phyloP scores from a whole-genome alignment of 30 jellyfish, hydroid and myxozoan species.

The Rhopilema esculentum region DNA sequence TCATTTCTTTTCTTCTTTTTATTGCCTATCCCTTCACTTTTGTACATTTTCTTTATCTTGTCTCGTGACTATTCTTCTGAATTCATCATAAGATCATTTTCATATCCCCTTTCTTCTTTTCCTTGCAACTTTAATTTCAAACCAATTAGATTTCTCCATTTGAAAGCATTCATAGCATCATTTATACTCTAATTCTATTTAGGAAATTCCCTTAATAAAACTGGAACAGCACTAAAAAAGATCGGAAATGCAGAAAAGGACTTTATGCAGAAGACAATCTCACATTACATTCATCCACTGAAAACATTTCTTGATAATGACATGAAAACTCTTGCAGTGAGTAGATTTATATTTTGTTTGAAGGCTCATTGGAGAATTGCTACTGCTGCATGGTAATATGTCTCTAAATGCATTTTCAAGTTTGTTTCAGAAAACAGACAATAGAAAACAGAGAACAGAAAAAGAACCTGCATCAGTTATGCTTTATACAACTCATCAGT shows the following conservation, averaged over 20 bases:
- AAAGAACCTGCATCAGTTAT: too few relatives aligned
- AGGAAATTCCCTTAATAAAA: slow-evolving; percentile 80
- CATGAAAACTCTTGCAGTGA: slow-evolving; percentile 83
- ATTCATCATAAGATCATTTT: too few relatives aligned
- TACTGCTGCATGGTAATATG: background rate
- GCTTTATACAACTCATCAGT: too few relatives aligned
- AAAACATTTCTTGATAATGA: slow-evolving; percentile 83
- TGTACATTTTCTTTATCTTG: too few relatives aligned
- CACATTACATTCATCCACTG: slow-evolving; percentile 85
- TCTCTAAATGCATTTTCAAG: background rate
- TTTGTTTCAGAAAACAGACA: too few relatives aligned
- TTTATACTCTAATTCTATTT: background rate
- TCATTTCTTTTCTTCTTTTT: too few relatives aligned
- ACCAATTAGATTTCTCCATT: background rate
- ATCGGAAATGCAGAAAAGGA: slow-evolving; percentile 97
- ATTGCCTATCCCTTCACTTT: too few relatives aligned
- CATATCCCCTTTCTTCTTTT: too few relatives aligned
- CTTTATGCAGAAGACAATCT: slow-evolving; percentile 87
- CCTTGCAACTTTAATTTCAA: background rate
- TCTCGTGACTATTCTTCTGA: too few relatives aligned
- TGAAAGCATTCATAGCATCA: background rate
- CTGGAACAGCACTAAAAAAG: slow-evolving; percentile 83
- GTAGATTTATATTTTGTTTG: background rate
- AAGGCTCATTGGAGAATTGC: background rate
- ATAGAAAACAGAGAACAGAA: too few relatives aligned